phyloP scores from a whole-genome alignment of 2,797 vertebrate species.

The Liparis tanakae region DNA sequence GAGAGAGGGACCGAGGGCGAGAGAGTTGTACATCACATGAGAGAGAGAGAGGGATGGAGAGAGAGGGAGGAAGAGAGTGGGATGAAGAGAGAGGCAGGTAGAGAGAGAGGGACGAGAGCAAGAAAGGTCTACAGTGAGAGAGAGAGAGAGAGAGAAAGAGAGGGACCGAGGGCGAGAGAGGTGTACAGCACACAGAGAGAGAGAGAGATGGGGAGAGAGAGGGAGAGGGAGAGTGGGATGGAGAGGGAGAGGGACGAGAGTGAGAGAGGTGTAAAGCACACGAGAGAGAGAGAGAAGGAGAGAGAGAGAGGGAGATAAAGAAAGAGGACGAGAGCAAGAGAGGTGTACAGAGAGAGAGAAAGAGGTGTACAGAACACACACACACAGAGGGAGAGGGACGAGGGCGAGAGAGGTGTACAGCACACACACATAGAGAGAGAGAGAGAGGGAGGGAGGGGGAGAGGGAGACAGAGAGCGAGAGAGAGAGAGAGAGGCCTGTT shows the following conservation, averaged over 20 bases:
- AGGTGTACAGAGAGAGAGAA: neutral
- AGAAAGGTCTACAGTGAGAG: neutral
- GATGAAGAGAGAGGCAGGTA: too few relatives aligned
- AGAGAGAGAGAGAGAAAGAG: slow-evolving; percentile 3
- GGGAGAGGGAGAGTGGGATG: slow-evolving; percentile 8
- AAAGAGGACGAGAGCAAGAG: slow-evolving; percentile 9
- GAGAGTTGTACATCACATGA: neutral
- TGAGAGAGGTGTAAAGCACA: too few relatives aligned
- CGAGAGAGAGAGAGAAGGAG: slow-evolving; percentile 9
- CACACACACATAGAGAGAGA: slow-evolving; percentile 3
- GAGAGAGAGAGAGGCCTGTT: slow-evolving; percentile 24
- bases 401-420: too few relatives aligned
- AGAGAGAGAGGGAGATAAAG: slow-evolving; percentile 35
- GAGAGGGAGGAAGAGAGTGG: slow-evolving; percentile 1
- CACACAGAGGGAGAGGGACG: slow-evolving; percentile 25
- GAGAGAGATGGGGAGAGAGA: slow-evolving; percentile 9
- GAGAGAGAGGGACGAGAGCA: slow-evolving; percentile 18
- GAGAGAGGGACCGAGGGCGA: slow-evolving; percentile 23
- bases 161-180: slow-evolving; percentile 5
- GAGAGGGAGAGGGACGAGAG: slow-evolving; percentile 11
- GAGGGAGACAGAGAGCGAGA: slow-evolving; percentile 15
- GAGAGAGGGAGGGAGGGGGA: neutral
- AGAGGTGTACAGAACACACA: too few relatives aligned
- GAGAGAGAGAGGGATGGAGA: slow-evolving; percentile 18
- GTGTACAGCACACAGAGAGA: neutral